Conservation (phyloP, 2,113 vertebrate species). For the Leptosomus discolor region DNA sequence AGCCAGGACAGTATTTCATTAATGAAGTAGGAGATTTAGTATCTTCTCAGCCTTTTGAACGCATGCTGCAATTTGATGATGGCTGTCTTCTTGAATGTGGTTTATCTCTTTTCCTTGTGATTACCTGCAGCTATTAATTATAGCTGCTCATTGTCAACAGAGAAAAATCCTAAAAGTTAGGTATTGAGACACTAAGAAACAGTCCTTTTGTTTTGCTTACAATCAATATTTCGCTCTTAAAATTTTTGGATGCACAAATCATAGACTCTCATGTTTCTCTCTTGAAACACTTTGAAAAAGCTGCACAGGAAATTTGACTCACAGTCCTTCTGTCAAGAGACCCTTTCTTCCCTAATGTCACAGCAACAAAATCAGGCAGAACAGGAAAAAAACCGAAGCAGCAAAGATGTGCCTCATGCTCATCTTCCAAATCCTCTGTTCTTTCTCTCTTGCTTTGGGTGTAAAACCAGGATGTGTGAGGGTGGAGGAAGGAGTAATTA, state of each 20-base stretch:
- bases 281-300: background rate
- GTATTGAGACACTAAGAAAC: background rate
- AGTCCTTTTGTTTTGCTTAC: background rate
- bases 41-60: background rate
- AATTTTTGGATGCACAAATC: background rate
- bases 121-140: background rate
- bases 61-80: background rate
- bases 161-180: background rate
- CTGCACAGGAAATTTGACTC: background rate
- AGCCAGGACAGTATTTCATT: background rate
- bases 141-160: background rate
- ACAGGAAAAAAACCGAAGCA: background rate
- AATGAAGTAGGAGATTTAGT: background rate
- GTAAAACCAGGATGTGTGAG: background rate
- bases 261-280: fast-evolving
- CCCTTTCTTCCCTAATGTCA: background rate
- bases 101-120: background rate
- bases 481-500: background rate
- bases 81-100: background rate
- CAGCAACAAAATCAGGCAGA: background rate
- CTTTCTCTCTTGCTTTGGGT: background rate
- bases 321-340: background rate
- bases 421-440: background rate
- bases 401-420: background rate
- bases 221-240: background rate